Conservation (phyloP, 2,113 vertebrate species). For the Pollimyrus isidori region DNA sequence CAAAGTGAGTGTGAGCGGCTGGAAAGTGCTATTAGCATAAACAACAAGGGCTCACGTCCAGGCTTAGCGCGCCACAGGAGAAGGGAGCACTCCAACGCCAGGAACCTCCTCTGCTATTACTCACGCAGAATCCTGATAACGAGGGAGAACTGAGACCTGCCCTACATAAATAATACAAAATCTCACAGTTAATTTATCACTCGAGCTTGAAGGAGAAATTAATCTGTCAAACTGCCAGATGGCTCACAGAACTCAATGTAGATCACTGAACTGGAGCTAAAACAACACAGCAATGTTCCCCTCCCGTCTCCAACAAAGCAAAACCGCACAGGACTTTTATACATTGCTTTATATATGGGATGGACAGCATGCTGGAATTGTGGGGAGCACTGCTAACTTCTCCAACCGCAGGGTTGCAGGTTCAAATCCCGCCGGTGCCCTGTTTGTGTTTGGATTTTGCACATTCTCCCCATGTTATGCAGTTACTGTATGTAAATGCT, state of each 20-base stretch:
- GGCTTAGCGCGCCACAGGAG: not conserved
- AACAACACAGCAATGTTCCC: not conserved
- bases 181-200: not conserved
- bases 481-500: not conserved
- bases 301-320: not conserved
- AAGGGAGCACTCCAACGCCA: not conserved
- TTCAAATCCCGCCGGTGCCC: not conserved
- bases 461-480: not conserved
- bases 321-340: not conserved
- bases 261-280: not conserved
- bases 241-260: not conserved
- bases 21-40: not conserved
- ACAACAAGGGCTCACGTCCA: not conserved
- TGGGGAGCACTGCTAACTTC: not conserved
- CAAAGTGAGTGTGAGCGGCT: not conserved
- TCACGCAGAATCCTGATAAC: not conserved
- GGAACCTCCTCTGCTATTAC: not conserved
- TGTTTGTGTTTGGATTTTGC: not conserved
- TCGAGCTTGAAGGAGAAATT: not conserved
- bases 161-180: not conserved
- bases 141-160: not conserved
- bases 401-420: not conserved
- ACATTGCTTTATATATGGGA: not conserved
- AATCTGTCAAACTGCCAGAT: not conserved
- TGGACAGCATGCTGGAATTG: not conserved